A percentile compares a stretch with the other conserved stretches of the same genome.
These are phyloP conservation scores for Triplophysa tibetana DNA, from an alignment of 2,113 vertebrate species.

Conservation along the genomic window DNA sequence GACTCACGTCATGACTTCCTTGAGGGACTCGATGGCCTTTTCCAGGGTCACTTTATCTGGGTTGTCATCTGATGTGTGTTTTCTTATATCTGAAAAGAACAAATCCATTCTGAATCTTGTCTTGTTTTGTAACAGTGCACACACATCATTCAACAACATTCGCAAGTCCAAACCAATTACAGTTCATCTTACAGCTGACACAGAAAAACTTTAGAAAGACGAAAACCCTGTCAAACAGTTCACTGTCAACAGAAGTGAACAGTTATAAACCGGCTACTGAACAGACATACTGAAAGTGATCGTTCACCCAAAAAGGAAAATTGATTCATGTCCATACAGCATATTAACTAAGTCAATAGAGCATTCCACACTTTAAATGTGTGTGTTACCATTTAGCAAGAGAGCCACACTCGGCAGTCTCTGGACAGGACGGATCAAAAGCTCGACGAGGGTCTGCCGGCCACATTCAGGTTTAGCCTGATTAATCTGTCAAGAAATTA, in stretches of 20 bases:
- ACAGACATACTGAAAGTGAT: not conserved
- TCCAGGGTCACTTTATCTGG: conserved; percentile 93
- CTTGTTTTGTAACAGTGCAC: not conserved
- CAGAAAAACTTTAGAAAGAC: not conserved
- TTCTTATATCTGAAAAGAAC: conserved; percentile 85
- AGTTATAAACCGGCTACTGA: not conserved
- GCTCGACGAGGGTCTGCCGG: conserved; percentile 89
- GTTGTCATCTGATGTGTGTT: conserved; percentile 93
- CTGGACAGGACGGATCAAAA: conserved; percentile 96
- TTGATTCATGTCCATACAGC: not conserved
- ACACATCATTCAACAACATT: not conserved
- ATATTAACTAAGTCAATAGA: no score
- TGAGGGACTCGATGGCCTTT: conserved; percentile 92
- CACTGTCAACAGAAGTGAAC: not conserved
- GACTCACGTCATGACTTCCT: conserved; percentile 99
- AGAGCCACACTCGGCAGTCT: conserved; percentile 93
- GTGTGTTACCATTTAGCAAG: conserved; percentile 86
- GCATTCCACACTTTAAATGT: not conserved
- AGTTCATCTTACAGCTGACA: no score
- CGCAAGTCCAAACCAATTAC: not conserved
- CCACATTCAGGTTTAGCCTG: conserved; percentile 96
- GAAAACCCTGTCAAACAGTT: not conserved
- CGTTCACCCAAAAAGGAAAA: no score
- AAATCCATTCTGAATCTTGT: not conserved
- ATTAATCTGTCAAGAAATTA: conserved; percentile 80